Conservation (phyloP, 1,140 invertebrate species). For the Tachypleus tridentatus region DNA sequence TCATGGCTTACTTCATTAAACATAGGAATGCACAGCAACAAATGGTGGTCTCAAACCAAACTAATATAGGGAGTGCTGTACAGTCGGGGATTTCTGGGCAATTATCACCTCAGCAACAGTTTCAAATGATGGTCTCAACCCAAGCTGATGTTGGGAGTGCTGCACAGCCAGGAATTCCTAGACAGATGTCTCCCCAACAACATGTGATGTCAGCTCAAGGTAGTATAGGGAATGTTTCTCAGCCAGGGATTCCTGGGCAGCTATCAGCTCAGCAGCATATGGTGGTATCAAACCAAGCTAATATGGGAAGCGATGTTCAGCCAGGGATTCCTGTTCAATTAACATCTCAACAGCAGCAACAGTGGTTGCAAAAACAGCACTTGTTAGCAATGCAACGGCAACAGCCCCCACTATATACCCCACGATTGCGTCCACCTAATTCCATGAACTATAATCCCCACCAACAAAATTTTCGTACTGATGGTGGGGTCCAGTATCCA, state of each 20-base stretch:
- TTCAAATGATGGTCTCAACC: constrained; percentile 39
- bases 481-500: constrained; percentile 12
- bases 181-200: constrained; percentile 28
- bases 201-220: constrained; percentile 12
- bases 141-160: constrained; percentile 34
- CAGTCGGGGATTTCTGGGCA: constrained; percentile 18
- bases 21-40: constrained; percentile 52
- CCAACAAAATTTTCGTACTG: constrained; percentile 16
- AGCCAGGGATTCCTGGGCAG: too few relatives aligned
- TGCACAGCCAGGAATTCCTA: too few relatives aligned
- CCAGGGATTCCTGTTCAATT: too few relatives aligned
- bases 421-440: constrained; percentile 14
- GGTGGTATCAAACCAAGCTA: too few relatives aligned
- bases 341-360: constrained; percentile 22
- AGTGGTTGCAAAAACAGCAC: constrained; percentile 45
- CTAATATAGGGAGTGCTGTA: constrained; percentile 12
- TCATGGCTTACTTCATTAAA: constrained; percentile 95
- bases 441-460: constrained; percentile 18
- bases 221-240: not conserved
- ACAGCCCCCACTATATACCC: constrained; percentile 29
- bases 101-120: constrained; percentile 4
- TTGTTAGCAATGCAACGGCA: constrained; percentile 40
- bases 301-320: too few relatives aligned
- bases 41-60: constrained; percentile 15
- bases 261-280: too few relatives aligned